phyloP scores from a whole-genome alignment of 2,888 invertebrate species.

The Agriopis marginaria region DNA sequence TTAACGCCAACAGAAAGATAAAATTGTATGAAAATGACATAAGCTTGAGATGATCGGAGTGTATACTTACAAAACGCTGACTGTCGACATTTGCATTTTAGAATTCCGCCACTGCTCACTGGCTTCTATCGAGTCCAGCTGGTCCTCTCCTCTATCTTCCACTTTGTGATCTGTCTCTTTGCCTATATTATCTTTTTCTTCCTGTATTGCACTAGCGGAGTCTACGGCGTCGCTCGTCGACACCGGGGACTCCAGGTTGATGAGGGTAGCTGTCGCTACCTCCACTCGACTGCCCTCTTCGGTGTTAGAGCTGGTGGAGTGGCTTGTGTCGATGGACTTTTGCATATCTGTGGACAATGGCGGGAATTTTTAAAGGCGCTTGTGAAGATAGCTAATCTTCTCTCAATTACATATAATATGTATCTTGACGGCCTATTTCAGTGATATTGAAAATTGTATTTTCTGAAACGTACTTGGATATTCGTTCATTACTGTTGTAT shows the following conservation, averaged over 20 bases:
- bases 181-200: slow-evolving; percentile 35
- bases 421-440: too few species aligned
- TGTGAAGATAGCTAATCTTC: not conserved
- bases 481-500: too few species aligned
- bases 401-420: too few species aligned
- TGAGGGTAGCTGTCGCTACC: slow-evolving; percentile 77
- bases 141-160: slow-evolving; percentile 62
- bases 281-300: slow-evolving; percentile 71
- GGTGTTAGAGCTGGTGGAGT: slow-evolving; percentile 75
- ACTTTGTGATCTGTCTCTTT: slow-evolving; percentile 42
- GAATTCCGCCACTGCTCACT: slow-evolving; percentile 75
- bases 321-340: slow-evolving; percentile 76
- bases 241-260: slow-evolving; percentile 78
- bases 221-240: slow-evolving; percentile 61
- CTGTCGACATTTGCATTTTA: slow-evolving; percentile 72
- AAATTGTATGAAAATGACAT: too few species aligned
- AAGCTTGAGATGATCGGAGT: not conserved
- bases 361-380: slow-evolving; percentile 22
- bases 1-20: too few species aligned
- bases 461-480: too few species aligned
- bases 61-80: slow-evolving; percentile 71
- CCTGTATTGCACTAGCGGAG: slow-evolving; percentile 48
- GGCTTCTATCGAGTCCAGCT: slow-evolving; percentile 79
- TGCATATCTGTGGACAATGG: slow-evolving; percentile 63
- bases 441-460: too few species aligned